phyloP scores from a whole-genome alignment of 2,888 invertebrate species.

The Acronicta alni region DNA sequence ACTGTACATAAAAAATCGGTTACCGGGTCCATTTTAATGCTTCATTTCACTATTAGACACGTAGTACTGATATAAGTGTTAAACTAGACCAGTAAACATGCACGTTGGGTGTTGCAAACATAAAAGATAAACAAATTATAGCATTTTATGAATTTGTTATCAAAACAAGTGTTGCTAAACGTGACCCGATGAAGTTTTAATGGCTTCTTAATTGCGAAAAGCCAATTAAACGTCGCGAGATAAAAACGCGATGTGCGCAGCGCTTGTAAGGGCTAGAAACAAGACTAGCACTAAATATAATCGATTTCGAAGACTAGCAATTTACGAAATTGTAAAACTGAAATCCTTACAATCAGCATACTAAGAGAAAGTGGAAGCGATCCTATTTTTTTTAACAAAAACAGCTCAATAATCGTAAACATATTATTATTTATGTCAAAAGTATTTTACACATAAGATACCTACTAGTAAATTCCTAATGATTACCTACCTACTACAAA shows the following conservation, averaged over 20 bases:
- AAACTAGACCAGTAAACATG: background rate
- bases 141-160: slow-evolving; percentile 63
- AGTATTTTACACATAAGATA: background rate
- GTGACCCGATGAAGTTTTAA: slow-evolving; percentile 80
- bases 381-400: background rate
- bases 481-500: slow-evolving; percentile 18
- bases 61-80: slow-evolving; percentile 8
- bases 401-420: background rate
- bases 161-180: slow-evolving; percentile 78
- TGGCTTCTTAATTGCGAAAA: slow-evolving; percentile 88
- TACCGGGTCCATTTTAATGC: slow-evolving; percentile 53
- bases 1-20: slow-evolving; percentile 55
- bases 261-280: slow-evolving; percentile 62
- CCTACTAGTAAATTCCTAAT: slow-evolving; percentile 33
- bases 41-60: slow-evolving; percentile 37
- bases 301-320: background rate
- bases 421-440: background rate
- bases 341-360: background rate
- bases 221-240: slow-evolving; percentile 79
- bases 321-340: slow-evolving; percentile 1
- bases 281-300: slow-evolving; percentile 73
- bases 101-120: slow-evolving; percentile 55
- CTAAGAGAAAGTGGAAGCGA: background rate
- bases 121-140: slow-evolving; percentile 46
- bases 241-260: slow-evolving; percentile 78